Conservation (phyloP, 2,888 invertebrate genomes). For the Ommatoiulus sabulosus region DNA sequence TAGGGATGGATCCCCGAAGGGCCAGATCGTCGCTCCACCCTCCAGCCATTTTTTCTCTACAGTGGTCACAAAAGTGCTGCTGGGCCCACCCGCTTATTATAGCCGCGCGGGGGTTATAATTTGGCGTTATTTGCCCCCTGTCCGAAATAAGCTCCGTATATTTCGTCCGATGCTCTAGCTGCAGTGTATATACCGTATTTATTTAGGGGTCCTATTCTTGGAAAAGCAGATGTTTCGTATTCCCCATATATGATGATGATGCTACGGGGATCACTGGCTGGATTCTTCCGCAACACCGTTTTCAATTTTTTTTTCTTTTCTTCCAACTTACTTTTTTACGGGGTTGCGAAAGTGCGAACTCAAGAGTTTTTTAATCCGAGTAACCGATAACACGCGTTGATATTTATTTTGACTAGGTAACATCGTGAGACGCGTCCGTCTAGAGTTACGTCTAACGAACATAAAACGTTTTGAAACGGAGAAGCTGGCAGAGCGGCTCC, state of each 20-base stretch:
- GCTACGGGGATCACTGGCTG: conserved; percentile 14
- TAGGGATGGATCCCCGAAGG: too few species aligned
- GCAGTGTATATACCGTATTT: not conserved
- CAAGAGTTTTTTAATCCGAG: not conserved
- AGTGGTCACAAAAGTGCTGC: not conserved
- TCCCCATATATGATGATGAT: conserved; percentile 16
- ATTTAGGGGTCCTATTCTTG: conserved; percentile 16
- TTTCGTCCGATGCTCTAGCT: not conserved
- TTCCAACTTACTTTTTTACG: not conserved
- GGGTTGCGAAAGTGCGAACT: not conserved
- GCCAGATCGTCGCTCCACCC: too few species aligned
- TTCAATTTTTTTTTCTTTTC: not conserved
- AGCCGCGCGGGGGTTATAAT: not conserved
- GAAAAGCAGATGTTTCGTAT: conserved; percentile 34
- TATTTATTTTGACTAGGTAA: conserved; percentile 34
- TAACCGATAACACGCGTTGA: conserved; percentile 22
- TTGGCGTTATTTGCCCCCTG: not conserved
- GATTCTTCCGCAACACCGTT: conserved; percentile 2
- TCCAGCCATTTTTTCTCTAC: not conserved
- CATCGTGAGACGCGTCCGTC: not conserved
- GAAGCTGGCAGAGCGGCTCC: not conserved
- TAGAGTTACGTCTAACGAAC: not conserved
- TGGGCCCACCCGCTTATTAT: not conserved
- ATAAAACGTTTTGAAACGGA: not conserved
- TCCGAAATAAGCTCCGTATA: not conserved